Evolutionary conservation across 2,888 invertebrate genomes (phyloP), one percentile per base, ranked within the genome.

Genomic region (Hypercompe scribonia): DNA sequence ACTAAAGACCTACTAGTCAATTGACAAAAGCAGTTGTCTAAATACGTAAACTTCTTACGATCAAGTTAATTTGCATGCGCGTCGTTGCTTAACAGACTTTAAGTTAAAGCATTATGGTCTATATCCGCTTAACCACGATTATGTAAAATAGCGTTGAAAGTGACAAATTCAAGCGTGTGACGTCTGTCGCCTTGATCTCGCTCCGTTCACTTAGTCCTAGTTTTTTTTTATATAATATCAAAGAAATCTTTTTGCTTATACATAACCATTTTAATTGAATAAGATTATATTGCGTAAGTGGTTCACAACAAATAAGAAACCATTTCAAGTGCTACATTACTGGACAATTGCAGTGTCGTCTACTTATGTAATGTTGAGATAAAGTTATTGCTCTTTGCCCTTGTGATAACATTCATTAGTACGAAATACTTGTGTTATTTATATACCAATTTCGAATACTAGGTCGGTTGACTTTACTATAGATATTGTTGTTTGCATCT

Each of bases 131-230:
- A 31, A 58, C 72, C 66, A 68, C 21, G 36, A 34, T 76, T 76
- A 78, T 58, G 67, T 83, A 82, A 82, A 81, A 75, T 66, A 73
- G 77, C 70, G 68, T 77, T 73, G 73, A 78, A 81, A 82, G 81
- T 78, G 84, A 80, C 83, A 78, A 73, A 78, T 75, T 74, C 76
- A 80, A 65, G 71, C 71, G 72, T 86, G 82, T 84, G 81, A 84
- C 84, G 84, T 81, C 50, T 80, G 83, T 85, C 84, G 76, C 85
- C 83, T 83, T 83, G 84, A 74, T 84, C 68, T 72, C 74, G 42
- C 61, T 74, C 81, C 84, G 74, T 78, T 83, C 84, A 78, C 84
- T 80, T 78, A 74, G 74, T 84, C 71, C 73, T 76, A 75, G 61
- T n/a, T 42, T 74, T 70, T 81, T 73, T 76, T 70, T 73, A 66